Conservation (phyloP, 2,113 vertebrate species). For the Mystacornis crossleyi region DNA sequence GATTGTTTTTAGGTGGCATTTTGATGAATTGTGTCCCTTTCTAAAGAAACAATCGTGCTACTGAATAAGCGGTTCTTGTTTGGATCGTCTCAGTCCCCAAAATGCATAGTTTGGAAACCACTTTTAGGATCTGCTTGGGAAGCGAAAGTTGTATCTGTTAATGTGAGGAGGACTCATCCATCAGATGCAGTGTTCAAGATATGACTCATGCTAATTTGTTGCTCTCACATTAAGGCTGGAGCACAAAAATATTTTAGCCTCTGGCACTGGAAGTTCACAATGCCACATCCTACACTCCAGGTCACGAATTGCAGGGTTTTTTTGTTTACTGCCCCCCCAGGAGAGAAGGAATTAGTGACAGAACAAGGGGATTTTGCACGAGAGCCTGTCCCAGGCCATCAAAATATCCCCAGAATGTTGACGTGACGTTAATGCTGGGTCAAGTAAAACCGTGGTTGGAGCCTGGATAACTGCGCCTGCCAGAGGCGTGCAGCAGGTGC, state of each 20-base stretch:
- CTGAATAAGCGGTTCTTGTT: conserved; percentile 15
- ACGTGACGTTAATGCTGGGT: conserved; percentile 13
- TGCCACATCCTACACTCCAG: conserved; percentile 61
- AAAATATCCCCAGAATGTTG: conserved; percentile 21
- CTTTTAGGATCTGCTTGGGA: conserved; percentile 53
- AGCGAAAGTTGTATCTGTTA: conserved; percentile 74
- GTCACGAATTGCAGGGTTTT: conserved; percentile 55
- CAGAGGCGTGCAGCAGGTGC: conserved; percentile 51
- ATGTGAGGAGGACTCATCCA: conserved; percentile 74
- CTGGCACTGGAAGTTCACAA: conserved; percentile 74
- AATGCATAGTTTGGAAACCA: conserved; percentile 38
- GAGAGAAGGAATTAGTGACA: conserved; percentile 14
- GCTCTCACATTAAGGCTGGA: conserved; percentile 70
- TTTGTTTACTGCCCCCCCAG: conserved; percentile 23
- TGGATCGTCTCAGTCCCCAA: conserved; percentile 36
- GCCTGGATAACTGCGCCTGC: conserved; percentile 14
- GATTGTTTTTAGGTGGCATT: conserved; percentile 33
- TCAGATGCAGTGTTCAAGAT: conserved; percentile 72
- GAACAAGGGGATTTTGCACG: background rate
- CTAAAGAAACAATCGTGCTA: background rate
- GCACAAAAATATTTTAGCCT: conserved; percentile 77
- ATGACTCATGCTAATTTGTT: conserved; percentile 84
- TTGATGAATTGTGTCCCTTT: conserved; percentile 27
- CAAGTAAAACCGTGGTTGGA: conserved; percentile 1
- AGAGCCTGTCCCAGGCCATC: background rate